phyloP scores from a whole-genome alignment of 2,113 vertebrate genomes.

The Rana temporaria region DNA sequence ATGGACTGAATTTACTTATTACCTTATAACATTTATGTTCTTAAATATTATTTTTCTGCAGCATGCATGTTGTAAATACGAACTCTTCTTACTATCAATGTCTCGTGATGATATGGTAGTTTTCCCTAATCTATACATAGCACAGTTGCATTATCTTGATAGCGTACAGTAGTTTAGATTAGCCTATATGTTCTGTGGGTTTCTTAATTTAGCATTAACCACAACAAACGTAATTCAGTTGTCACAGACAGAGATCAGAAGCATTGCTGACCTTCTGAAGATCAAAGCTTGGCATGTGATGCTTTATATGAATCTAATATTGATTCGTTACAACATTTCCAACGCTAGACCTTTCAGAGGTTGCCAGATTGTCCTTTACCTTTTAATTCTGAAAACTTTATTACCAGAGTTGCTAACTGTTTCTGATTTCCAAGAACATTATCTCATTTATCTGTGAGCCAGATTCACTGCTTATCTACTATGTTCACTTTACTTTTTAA shows the following conservation, averaged over 20 bases:
- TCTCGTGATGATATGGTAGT: not conserved
- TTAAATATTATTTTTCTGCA: no score
- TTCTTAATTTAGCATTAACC: slow-evolving; percentile 43
- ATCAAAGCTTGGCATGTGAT: slow-evolving; percentile 39
- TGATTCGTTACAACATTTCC: slow-evolving; percentile 8
- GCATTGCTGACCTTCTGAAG: slow-evolving; percentile 30
- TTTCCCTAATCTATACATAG: not conserved
- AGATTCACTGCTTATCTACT: no score
- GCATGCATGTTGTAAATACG: not conserved
- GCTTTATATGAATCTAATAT: slow-evolving; percentile 28
- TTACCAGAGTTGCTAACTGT: no score
- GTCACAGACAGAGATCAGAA: slow-evolving; percentile 25
- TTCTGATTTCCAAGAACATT: no score
- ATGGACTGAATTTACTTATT: no score
- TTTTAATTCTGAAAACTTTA: not conserved
- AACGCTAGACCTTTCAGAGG: not conserved
- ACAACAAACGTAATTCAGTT: slow-evolving; percentile 45
- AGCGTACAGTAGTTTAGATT: not conserved
- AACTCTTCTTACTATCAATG: not conserved
- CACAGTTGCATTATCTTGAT: not conserved
- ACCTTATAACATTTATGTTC: no score
- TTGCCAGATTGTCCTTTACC: not conserved
- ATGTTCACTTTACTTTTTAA: no score
- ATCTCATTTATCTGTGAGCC: no score
- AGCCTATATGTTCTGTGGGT: slow-evolving; percentile 8